Conservation (phyloP, 2,113 vertebrate species). For the Chamaea fasciata region DNA sequence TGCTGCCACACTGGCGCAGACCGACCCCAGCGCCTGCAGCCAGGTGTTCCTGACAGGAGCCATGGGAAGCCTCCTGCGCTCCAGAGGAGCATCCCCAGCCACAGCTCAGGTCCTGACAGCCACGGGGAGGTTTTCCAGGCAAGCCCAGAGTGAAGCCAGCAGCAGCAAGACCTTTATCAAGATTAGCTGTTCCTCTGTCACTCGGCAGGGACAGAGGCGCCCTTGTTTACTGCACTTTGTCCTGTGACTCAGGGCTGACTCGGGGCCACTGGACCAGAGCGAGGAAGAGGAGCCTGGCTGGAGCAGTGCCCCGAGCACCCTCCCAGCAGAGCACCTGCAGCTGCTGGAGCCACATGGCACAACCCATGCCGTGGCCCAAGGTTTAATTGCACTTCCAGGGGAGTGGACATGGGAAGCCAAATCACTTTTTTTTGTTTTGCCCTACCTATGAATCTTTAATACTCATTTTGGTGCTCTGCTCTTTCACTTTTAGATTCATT, state of each 20-base stretch:
- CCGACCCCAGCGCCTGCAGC: not conserved
- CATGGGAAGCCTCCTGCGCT: not conserved
- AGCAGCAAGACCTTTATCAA: not conserved
- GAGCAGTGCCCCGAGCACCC: not conserved
- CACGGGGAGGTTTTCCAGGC: not conserved
- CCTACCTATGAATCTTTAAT: not conserved
- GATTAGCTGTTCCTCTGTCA: not conserved
- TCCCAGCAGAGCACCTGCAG: not conserved
- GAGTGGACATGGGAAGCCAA: not conserved
- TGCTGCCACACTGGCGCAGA: rapidly evolving
- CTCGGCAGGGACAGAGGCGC: not conserved
- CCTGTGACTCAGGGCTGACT: not conserved
- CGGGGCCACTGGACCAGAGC: not conserved
- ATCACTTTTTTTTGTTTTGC: not conserved
- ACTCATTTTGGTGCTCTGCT: not conserved
- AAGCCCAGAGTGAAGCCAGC: not conserved
- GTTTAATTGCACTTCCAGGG: not conserved
- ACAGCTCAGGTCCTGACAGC: not conserved
- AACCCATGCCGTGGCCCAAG: not conserved
- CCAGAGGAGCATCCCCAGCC: not conserved
- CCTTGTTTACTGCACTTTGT: not conserved
- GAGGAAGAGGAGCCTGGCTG: not conserved
- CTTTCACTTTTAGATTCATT: not conserved
- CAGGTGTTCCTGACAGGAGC: not conserved
- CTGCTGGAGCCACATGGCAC: not conserved